A percentile compares a stretch with the other conserved stretches of the same genome.
phyloP scores from a whole-genome alignment of 2,797 vertebrate genomes.

The Schizothorax lantsangensis region DNA sequence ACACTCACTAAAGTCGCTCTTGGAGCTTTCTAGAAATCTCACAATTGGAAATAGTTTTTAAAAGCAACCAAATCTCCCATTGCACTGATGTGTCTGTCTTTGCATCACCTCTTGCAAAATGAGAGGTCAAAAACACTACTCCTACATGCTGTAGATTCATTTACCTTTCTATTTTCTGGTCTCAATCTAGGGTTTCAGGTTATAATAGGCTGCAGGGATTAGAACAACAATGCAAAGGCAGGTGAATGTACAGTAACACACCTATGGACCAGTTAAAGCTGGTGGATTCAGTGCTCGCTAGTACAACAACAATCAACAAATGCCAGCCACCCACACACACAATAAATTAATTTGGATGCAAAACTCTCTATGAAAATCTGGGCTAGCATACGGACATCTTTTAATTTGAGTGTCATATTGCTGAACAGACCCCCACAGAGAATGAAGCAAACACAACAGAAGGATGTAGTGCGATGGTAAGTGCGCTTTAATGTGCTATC shows the following conservation, averaged over 20 bases:
- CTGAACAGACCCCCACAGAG: conserved; percentile 10
- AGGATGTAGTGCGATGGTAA: conserved; percentile 20
- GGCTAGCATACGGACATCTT: conserved; percentile 41
- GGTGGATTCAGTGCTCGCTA: not conserved
- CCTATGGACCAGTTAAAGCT: not conserved
- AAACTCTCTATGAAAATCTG: conserved; percentile 61
- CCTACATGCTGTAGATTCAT: not conserved
- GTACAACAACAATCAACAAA: not conserved
- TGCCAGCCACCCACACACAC: conserved; percentile 33
- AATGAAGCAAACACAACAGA: conserved; percentile 45
- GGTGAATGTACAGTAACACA: conserved; percentile 1
- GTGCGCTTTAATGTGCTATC: conserved; percentile 15
- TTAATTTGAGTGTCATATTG: conserved; percentile 32
- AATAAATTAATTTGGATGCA: conserved; percentile 53
- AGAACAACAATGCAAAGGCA: conserved; percentile 6
- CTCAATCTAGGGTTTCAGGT: conserved; percentile 25
- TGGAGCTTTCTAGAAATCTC: not conserved
- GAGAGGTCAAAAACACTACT: not conserved
- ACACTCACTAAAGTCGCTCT: not conserved
- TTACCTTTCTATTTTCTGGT: conserved; percentile 1
- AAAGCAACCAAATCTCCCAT: not conserved
- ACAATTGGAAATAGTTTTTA: not conserved
- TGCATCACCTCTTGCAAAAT: not conserved
- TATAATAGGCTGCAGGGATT: conserved; percentile 13
- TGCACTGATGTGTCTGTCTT: not conserved